Conservation (phyloP, 2,888 invertebrate genomes). For the Chouioia cunea region DNA sequence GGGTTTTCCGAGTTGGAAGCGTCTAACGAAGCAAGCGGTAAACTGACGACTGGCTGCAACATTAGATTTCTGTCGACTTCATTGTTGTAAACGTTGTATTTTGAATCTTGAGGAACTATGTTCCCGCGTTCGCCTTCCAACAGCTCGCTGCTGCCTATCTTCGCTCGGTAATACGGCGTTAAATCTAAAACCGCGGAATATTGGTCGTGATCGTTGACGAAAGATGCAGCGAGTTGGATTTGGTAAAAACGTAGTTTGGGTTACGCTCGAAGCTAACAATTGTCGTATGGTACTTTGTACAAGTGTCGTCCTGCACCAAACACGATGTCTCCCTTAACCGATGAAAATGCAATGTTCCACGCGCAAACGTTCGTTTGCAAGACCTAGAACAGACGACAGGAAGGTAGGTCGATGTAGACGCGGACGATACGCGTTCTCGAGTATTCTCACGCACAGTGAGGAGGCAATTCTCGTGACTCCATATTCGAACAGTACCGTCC, state of each 20-base stretch:
- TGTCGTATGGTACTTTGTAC: constrained; percentile 53
- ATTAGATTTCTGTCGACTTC: constrained; percentile 46
- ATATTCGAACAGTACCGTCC: constrained; percentile 55
- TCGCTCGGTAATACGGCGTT: constrained; percentile 53
- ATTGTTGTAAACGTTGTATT: constrained; percentile 49
- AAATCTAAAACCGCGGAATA: constrained; percentile 53
- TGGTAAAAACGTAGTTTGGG: background rate
- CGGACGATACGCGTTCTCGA: too few species aligned
- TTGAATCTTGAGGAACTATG: constrained; percentile 32
- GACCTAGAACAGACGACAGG: constrained; percentile 46
- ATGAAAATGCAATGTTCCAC: constrained; percentile 50
- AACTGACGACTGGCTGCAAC: constrained; percentile 53
- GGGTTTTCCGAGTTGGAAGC: constrained; percentile 44
- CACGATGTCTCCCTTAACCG: constrained; percentile 53
- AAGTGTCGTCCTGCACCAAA: constrained; percentile 55
- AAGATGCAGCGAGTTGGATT: too few species aligned
- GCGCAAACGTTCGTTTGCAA: constrained; percentile 51
- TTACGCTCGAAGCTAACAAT: constrained; percentile 49
- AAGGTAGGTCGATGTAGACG: background rate
- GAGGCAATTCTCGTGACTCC: constrained; percentile 54
- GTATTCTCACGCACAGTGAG: constrained; percentile 47
- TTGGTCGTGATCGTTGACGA: background rate
- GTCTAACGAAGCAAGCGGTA: constrained; percentile 53
- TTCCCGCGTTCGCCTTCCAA: constrained; percentile 49
- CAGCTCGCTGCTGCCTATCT: constrained; percentile 49